These are phyloP conservation scores for Idaea biselata DNA, from an alignment of 2,888 invertebrate species.

Conservation along the genomic window DNA sequence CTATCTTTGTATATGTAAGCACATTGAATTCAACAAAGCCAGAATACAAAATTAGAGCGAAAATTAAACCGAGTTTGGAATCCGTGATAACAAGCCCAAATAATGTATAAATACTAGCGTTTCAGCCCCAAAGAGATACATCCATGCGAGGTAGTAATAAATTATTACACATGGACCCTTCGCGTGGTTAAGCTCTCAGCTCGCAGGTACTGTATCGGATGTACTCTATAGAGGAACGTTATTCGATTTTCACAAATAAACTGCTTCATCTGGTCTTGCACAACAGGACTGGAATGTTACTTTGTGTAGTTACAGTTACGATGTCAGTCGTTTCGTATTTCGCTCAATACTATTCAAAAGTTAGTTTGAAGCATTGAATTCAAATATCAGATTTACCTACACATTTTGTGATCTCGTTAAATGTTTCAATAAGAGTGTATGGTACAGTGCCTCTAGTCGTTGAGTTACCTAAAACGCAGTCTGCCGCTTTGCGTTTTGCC, in stretches of 20 bases:
- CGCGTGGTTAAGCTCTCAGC: conserved; percentile 61
- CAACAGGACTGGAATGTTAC: not conserved
- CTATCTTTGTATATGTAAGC: conserved; percentile 25
- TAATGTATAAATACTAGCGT: conserved; percentile 41
- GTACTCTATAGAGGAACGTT: conserved; percentile 40
- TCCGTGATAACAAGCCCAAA: conserved; percentile 33
- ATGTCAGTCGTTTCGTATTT: not conserved
- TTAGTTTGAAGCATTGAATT: not conserved
- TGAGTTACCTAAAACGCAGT: no score
- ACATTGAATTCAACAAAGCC: conserved; percentile 31
- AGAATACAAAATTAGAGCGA: conserved; percentile 31
- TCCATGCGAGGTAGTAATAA: conserved; percentile 56
- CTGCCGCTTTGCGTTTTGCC: no score
- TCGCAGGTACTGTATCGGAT: conserved; percentile 64
- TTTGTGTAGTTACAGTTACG: not conserved
- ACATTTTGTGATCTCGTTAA: conserved; percentile 4
- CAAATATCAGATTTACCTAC: conserved; percentile 11
- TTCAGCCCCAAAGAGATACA: conserved; percentile 37
- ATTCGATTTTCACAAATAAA: conserved; percentile 58
- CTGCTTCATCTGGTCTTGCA: conserved; percentile 30
- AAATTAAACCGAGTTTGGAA: conserved; percentile 35
- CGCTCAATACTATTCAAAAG: not conserved
- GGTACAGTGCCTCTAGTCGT: not conserved
- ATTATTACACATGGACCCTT: conserved; percentile 70
- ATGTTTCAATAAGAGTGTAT: not conserved